Evolutionary conservation across 1,140 invertebrate species (phyloP).

Genomic region (Steinernema khuongi): DNA sequence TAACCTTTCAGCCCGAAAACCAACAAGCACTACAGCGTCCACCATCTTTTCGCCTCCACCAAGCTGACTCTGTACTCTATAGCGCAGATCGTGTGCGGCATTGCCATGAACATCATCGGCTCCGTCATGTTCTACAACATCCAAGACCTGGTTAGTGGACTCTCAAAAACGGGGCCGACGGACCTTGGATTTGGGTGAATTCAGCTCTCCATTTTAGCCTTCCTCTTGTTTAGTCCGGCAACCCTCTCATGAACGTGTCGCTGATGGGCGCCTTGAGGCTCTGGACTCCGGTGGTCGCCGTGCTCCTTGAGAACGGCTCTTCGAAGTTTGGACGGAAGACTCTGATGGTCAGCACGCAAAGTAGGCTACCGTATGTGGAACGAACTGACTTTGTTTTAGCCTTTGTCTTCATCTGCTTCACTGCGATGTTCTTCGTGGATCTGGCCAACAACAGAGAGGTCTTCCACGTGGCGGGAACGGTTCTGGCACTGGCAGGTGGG

Average conservation of each 20-base stretch:
- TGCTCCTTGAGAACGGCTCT: conserved; percentile 32
- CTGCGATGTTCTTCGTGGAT: conserved; percentile 41
- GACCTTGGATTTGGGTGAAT: background rate
- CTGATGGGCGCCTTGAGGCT: conserved; percentile 39
- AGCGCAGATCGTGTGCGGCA: conserved; percentile 41
- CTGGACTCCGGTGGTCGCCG: conserved; percentile 41
- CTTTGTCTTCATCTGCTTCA: conserved; percentile 33
- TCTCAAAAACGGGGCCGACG: background rate
- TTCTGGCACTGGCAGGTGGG: background rate
- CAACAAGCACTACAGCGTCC: conserved; percentile 36
- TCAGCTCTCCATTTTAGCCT: background rate
- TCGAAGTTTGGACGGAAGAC: conserved; percentile 35
- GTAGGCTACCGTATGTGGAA: conserved; percentile 15
- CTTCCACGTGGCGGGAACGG: conserved; percentile 2
- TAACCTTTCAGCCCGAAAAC: conserved; percentile 18
- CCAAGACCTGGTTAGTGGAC: conserved; percentile 35
- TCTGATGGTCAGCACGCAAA: conserved; percentile 34
- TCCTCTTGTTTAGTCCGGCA: conserved; percentile 36
- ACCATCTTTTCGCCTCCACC: conserved; percentile 33
- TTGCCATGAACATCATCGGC: conserved; percentile 36
- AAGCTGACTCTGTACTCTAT: conserved; percentile 35
- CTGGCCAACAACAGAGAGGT: background rate
- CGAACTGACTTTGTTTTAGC: conserved; percentile 18
- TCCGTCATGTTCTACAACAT: conserved; percentile 42
- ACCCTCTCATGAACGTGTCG: conserved; percentile 38